A percentile compares a stretch with the other conserved stretches of the same genome.
phyloP scores from a whole-genome alignment of 2,113 vertebrate genomes.

The Clinocottus analis region DNA sequence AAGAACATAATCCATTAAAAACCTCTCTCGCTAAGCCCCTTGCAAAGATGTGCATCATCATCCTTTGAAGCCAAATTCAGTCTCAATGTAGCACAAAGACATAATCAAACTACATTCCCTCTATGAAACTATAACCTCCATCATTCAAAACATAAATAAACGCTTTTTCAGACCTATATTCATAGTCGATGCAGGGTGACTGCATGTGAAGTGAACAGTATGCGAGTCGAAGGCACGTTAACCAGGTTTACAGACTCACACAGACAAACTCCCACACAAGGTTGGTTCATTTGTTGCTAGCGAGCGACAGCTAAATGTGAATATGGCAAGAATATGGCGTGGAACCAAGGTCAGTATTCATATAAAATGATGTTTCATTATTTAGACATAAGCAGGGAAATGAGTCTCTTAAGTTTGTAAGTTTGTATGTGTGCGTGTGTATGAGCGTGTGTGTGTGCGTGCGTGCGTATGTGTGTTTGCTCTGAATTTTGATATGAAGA shows the following conservation, averaged over 20 bases:
- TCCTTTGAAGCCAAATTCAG: conserved; percentile 23
- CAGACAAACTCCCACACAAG: too few relatives aligned
- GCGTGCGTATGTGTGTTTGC: background rate
- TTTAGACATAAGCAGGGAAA: background rate
- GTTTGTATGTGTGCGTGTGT: conserved; percentile 12
- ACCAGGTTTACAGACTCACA: background rate
- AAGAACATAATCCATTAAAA: conserved; percentile 14
- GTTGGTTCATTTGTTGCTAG: too few relatives aligned
- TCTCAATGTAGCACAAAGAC: conserved; percentile 7
- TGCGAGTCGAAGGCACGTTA: background rate
- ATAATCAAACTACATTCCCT: conserved; percentile 13
- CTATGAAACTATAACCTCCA: conserved; percentile 10
- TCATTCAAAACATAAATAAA: conserved; percentile 8
- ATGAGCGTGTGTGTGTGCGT: too few relatives aligned
- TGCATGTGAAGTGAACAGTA: background rate
- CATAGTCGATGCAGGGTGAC: background rate
- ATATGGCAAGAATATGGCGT: too few relatives aligned
- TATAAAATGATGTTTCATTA: background rate
- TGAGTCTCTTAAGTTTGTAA: background rate
- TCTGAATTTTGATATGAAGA: background rate
- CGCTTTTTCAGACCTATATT: background rate
- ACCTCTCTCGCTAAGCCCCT: conserved; percentile 21
- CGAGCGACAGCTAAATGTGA: too few relatives aligned
- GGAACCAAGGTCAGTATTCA: background rate
- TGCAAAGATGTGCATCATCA: conserved; percentile 41